Percentiles rank a stretch among this genome's conserved stretches.
Conservation (phyloP, 2,797 vertebrate species). For the Gymnoscopelus microlampas region DNA sequence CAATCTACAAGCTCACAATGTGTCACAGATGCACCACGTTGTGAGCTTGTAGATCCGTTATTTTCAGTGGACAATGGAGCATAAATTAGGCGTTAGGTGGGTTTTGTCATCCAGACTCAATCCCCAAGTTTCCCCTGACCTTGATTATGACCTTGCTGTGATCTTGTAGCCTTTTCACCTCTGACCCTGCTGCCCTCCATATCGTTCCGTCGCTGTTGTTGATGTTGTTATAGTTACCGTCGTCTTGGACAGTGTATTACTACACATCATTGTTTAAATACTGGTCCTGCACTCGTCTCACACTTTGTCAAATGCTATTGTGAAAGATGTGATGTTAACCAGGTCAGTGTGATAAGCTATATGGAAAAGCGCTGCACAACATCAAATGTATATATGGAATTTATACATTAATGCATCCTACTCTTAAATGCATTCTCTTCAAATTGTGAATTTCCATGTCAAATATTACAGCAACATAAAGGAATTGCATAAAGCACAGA, state of each 20-base stretch:
- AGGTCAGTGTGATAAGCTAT: background rate
- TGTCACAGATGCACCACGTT: no score
- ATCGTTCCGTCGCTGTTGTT: conserved; percentile 38
- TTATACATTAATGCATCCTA: conserved; percentile 13
- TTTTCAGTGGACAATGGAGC: no score
- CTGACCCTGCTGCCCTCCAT: conserved; percentile 17
- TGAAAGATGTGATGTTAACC: conserved; percentile 20
- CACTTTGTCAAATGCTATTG: conserved; percentile 22
- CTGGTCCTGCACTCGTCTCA: conserved; percentile 15
- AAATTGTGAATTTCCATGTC: conserved; percentile 26
- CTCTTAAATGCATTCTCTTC: conserved; percentile 13
- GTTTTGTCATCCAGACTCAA: conserved; percentile 38
- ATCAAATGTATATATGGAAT: background rate
- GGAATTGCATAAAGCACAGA: conserved; percentile 57
- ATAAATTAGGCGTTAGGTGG: background rate
- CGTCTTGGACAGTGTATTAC: conserved; percentile 25
- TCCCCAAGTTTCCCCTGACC: conserved; percentile 20
- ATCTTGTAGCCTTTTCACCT: conserved; percentile 26
- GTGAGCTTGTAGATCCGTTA: no score
- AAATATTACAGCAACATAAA: conserved; percentile 34
- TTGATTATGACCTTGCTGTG: conserved; percentile 48
- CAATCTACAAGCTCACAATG: no score
- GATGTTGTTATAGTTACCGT: conserved; percentile 27
- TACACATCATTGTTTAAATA: conserved; percentile 52
- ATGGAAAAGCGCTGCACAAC: no score